Base-by-base conservation (phyloP, 2,888 invertebrate species). In the Brachycybe producta region DNA sequence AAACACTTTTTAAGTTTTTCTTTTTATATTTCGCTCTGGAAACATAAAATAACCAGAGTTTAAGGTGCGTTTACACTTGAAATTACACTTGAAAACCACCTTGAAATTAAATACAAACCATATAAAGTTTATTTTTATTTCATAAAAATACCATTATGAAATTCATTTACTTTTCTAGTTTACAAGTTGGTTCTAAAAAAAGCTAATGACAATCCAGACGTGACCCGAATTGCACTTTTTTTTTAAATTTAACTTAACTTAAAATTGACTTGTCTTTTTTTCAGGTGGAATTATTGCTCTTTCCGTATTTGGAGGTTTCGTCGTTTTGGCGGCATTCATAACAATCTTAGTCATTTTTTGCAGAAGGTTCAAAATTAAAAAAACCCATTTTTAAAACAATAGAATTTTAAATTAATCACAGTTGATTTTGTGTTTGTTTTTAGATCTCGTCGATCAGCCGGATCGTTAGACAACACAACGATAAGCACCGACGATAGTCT, bases 301-400 rank as follows among this genome's bases (percentile, higher is more conserved):
- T 15, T 87, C 84, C 2, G 85, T 86, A 7, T 88, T 90, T 64
- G 90, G 87, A n/a, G 86, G 82, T 7, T 82, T 91, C 60, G 84
- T 90, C 5, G 84, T 91, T 65, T 73, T 91, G 43, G 83, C 88
- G 8, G 88, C 87, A 24, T 81, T 90, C 55, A 81, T 88, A 57
- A 87, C 88, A 2, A 86, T 88, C 4, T 80, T 88, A 56, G 82
- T 91, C 53, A 84, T 90, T 53, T 73, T 91, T 57, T 80, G 90
- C 47, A 74, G 84, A 70, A 87, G 88, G 91, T 91, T 72, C 73
- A 72, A 61, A 52, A 8, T 21, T 38, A 38, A 15, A 15, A 43
- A 7, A 11, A 5, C 17, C n/a, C 24, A 17, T 30, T 43, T 26
- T 26, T 8, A 30, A 17, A 40, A 15, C 21, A 15, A n/a, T n/a